Base-by-base conservation (phyloP, 92 coral and sea anemone species). In the Pocillopora meandrina region DNA sequence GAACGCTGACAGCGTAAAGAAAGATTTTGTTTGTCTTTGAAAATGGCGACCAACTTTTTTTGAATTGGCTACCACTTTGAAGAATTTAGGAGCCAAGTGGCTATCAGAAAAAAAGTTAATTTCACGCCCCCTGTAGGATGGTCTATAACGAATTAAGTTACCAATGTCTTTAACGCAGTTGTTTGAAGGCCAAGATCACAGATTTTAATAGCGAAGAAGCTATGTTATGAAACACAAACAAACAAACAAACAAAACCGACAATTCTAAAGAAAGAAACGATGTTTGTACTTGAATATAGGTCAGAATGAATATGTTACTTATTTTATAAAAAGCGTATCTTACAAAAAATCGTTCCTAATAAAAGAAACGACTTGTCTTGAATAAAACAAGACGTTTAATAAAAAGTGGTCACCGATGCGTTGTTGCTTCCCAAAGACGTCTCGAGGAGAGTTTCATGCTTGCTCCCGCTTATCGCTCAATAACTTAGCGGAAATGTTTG, bases 221-320 rank as follows among this genome's bases (percentile, higher is more conserved):
- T 42, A 42, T 42, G 49, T 42, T 42, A 42, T 42, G 49, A 42
- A 42, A 42, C 2, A 42, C 2, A 42, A 42, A 42, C 5, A 5
- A 42, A 2, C 49, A 42, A 42, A 42, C 5, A 42, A 72, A 15
- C 13, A 49, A 15, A 18, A 36, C n/a, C 60, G 31, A 58, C 49
- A 5, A 19, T 47, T 58, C 47, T 26, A 18, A 58, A 52, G 2
- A 52, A 20, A 36, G 42, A 72, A 72, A 42, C 0, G 9, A 20
- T 59, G 35, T 72, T 72, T 72, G 76, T 72, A 72, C 75, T 42
- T 42, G 49, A 42, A 42, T 0, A 72, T 42, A 72, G 55, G 60
- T 52, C 76, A 72, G 76, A 72, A 72, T 72, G 76, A 36, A 72
- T 72, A 52, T 47, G 49, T 72, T 72, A 72, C 52, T 72, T 72